A percentile compares a stretch with the other conserved stretches of the same genome.
phyloP scores from a whole-genome alignment of 2,113 vertebrate genomes.

The Myrmecophaga tridactyla region DNA sequence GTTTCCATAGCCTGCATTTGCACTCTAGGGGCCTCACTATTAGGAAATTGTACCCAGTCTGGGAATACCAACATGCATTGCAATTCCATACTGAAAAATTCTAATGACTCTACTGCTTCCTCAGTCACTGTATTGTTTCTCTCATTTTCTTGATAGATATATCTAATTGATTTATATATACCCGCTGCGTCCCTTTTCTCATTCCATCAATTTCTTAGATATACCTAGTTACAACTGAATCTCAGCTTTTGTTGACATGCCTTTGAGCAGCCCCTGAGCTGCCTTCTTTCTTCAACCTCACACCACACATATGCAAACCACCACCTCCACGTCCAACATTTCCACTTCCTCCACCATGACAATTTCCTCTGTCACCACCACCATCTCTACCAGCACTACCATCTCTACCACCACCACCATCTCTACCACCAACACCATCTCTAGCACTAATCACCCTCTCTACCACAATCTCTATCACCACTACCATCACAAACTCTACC shows the following conservation, averaged over 20 bases:
- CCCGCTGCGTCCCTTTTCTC: neutral
- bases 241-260: neutral
- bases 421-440: neutral
- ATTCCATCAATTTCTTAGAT: neutral
- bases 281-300: neutral
- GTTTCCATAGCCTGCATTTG: neutral
- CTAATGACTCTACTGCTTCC: neutral
- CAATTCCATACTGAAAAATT: neutral
- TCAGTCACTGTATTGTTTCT: neutral
- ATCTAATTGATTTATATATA: neutral
- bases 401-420: too few relatives aligned
- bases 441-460: neutral
- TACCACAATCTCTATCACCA: neutral
- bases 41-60: neutral
- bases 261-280: neutral
- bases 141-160: neutral
- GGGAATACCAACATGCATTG: neutral
- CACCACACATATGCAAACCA: fast-evolving
- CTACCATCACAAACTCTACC: neutral
- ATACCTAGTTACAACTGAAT: neutral
- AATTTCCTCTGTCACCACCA: too few relatives aligned
- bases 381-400: neutral
- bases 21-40: neutral
- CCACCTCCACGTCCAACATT: neutral
- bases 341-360: neutral